Evolutionary conservation across 2,888 invertebrate species (phyloP).

Genomic region (Drosophila paracracens): DNA sequence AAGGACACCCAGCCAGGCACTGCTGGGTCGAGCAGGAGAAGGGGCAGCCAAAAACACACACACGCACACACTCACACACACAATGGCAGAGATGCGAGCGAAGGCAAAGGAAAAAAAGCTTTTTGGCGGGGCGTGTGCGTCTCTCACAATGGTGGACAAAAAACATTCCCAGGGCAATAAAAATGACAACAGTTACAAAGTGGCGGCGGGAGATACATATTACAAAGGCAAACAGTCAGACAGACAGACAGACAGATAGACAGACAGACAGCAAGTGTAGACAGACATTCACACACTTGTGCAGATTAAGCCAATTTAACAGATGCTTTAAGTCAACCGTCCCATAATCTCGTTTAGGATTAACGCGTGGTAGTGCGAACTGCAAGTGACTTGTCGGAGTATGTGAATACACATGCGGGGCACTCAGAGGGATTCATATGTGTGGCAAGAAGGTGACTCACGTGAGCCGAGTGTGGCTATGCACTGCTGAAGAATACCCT

Average conservation of each 20-base stretch:
- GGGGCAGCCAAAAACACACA: slow-evolving; percentile 24
- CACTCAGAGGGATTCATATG: slow-evolving; percentile 10
- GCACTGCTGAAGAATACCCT: slow-evolving; percentile 33
- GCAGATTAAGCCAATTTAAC: slow-evolving; percentile 81
- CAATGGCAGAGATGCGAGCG: slow-evolving; percentile 25
- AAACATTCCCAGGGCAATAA: slow-evolving; percentile 81
- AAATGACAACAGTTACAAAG: slow-evolving; percentile 81
- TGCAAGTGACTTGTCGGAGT: slow-evolving; percentile 40
- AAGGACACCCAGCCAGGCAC: slow-evolving; percentile 73
- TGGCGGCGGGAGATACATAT: slow-evolving; percentile 75
- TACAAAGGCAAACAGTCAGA: slow-evolving; percentile 59
- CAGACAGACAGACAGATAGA: slow-evolving; percentile 27
- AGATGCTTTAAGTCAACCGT: slow-evolving; percentile 79
- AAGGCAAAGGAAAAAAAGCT: slow-evolving; percentile 33
- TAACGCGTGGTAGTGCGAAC: slow-evolving; percentile 64
- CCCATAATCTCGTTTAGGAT: slow-evolving; percentile 74
- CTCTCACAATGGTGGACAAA: slow-evolving; percentile 70
- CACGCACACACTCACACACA: slow-evolving; percentile 21
- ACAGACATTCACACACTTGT: slow-evolving; percentile 50
- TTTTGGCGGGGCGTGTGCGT: slow-evolving; percentile 70
- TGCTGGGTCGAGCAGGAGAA: slow-evolving; percentile 13
- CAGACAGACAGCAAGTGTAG: slow-evolving; percentile 13
- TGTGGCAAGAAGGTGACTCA: slow-evolving; percentile 40
- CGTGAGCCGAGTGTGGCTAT: background rate
- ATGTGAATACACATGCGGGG: slow-evolving; percentile 17